phyloP scores from a whole-genome alignment of 53 echinoderm and acorn worm genomes.

The Luidia sarsii region DNA sequence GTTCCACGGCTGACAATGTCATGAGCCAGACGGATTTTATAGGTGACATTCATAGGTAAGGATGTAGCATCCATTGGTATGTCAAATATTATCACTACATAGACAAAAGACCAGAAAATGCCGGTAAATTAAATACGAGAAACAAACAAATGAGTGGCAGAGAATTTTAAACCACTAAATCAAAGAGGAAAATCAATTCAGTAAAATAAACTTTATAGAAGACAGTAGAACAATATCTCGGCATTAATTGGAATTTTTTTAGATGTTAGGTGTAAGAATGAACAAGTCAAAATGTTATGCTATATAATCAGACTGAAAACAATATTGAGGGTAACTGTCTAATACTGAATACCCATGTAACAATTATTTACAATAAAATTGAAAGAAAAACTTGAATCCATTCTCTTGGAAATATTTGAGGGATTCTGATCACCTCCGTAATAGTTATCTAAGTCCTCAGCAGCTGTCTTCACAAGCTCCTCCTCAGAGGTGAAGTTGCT shows the following conservation, averaged over 20 bases:
- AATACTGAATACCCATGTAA: too few relatives aligned
- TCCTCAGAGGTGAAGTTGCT: constrained; percentile 60
- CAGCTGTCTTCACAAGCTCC: constrained; percentile 60
- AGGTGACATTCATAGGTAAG: constrained; percentile 36
- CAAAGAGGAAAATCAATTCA: too few relatives aligned
- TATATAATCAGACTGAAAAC: background rate
- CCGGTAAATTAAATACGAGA: too few relatives aligned
- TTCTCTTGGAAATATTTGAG: background rate
- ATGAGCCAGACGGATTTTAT: constrained; percentile 61
- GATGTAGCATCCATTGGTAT: constrained; percentile 24
- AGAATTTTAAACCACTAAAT: too few relatives aligned
- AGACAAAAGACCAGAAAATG: background rate
- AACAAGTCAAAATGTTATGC: too few relatives aligned
- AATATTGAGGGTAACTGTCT: background rate
- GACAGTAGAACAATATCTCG: background rate
- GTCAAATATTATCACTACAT: constrained; percentile 57
- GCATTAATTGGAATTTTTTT: background rate
- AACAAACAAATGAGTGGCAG: too few relatives aligned
- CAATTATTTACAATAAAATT: too few relatives aligned
- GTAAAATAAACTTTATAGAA: too few relatives aligned
- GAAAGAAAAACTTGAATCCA: too few relatives aligned
- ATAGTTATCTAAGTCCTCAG: constrained; percentile 55
- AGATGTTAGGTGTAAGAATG: too few relatives aligned
- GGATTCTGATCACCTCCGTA: constrained; percentile 61
- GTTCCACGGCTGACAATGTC: constrained; percentile 17